Evolutionary conservation across 1,140 invertebrate species (phyloP).

Genomic region (Diabrotica undecimpunctata): DNA sequence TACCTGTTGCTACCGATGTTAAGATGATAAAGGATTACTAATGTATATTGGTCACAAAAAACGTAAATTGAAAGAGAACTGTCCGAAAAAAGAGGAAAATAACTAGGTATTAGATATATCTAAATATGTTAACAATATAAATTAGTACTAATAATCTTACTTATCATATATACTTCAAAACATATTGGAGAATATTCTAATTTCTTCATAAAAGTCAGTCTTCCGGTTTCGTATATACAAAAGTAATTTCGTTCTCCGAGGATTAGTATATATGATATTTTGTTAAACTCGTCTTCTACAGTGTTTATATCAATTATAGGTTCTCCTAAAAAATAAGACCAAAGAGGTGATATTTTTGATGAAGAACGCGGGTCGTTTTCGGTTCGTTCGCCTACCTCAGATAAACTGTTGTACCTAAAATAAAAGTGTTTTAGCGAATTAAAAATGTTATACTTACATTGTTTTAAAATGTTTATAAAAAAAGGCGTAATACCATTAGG

Average conservation of each 20-base stretch:
- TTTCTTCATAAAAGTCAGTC: conserved; percentile 72
- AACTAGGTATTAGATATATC: not conserved
- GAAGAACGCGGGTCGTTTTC: conserved; percentile 50
- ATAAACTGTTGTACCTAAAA: conserved; percentile 63
- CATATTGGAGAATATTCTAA: conserved; percentile 76
- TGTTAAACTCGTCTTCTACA: conserved; percentile 49
- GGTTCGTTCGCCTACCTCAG: conserved; percentile 53
- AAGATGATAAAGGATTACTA: no score
- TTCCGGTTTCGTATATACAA: conserved; percentile 71
- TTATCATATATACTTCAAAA: conserved; percentile 67
- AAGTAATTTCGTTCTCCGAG: conserved; percentile 72
- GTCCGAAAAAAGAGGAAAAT: no score
- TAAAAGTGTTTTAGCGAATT: not conserved
- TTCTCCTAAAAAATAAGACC: conserved; percentile 77
- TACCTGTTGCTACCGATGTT: no score
- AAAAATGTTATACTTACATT: not conserved
- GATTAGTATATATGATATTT: conserved; percentile 55
- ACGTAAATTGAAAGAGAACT: no score
- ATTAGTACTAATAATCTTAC: conserved; percentile 45
- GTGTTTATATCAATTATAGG: conserved; percentile 62
- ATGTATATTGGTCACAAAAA: no score
- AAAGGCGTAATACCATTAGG: no score
- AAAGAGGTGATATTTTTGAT: conserved; percentile 63
- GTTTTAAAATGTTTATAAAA: not conserved
- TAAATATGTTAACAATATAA: not conserved